A percentile compares a stretch with the other conserved stretches of the same genome.
phyloP scores from a whole-genome alignment of 2,113 vertebrate genomes.

The Glaucidium brasilianum region DNA sequence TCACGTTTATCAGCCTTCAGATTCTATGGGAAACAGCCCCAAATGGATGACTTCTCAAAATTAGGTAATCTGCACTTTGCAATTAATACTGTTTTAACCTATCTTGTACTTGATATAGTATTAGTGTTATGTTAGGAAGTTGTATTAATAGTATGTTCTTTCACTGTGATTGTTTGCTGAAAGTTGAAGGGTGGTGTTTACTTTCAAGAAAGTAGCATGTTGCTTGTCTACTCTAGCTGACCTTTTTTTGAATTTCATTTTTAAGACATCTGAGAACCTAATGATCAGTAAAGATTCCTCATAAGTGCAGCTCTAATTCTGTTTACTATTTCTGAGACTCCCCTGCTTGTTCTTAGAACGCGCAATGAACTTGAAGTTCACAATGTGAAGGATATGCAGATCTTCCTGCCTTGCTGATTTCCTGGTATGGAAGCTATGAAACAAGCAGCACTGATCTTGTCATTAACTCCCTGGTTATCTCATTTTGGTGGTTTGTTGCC shows the following conservation, averaged over 20 bases:
- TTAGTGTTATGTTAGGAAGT: not conserved
- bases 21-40: not conserved
- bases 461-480: not conserved
- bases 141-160: not conserved
- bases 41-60: not conserved
- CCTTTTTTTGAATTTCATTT: not conserved
- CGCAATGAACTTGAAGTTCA: not conserved
- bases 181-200: not conserved
- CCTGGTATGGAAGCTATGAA: accelerated
- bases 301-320: not conserved
- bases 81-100: not conserved
- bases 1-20: not conserved
- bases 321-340: not conserved
- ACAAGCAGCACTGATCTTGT: not conserved
- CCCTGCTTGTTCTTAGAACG: not conserved
- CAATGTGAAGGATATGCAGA: not conserved
- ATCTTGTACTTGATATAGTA: not conserved
- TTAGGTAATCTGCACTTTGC: not conserved
- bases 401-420: not conserved
- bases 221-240: not conserved
- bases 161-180: not conserved
- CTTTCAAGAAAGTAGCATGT: not conserved
- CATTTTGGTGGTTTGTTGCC: not conserved
- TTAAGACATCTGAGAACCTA: not conserved
- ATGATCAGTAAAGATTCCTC: not conserved